Conservation (phyloP, 2,113 vertebrate genomes). For the Nothobranchius furzeri region DNA sequence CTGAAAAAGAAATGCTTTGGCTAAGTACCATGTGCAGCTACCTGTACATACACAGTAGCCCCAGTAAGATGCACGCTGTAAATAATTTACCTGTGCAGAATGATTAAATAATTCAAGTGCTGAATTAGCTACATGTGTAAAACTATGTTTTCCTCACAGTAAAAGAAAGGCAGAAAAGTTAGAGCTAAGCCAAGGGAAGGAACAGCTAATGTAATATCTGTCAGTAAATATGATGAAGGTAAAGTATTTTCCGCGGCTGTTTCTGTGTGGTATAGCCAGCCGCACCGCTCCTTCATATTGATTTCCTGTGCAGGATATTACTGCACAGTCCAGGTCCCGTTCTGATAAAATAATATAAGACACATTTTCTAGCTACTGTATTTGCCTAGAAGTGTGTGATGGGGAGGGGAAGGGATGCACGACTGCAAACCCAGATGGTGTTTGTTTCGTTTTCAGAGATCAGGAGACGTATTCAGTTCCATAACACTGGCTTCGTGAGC, state of each 20-base stretch:
- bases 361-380: slow-evolving; percentile 35
- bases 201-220: neutral
- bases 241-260: slow-evolving; percentile 17
- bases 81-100: slow-evolving; percentile 72
- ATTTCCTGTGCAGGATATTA: slow-evolving; percentile 71
- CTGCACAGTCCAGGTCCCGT: slow-evolving; percentile 6
- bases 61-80: slow-evolving; percentile 35
- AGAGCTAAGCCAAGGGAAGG: neutral
- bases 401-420: neutral
- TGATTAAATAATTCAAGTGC: slow-evolving; percentile 69
- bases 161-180: neutral
- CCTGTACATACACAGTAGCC: neutral
- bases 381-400: slow-evolving; percentile 14
- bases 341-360: slow-evolving; percentile 49
- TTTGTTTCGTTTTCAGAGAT: slow-evolving; percentile 31
- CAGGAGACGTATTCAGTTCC: slow-evolving; percentile 11
- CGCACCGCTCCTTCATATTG: slow-evolving; percentile 34
- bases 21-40: slow-evolving; percentile 7
- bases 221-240: slow-evolving; percentile 21
- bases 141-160: slow-evolving; percentile 24
- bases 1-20: slow-evolving; percentile 9
- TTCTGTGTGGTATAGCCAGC: slow-evolving; percentile 6
- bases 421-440: slow-evolving; percentile 34
- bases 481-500: neutral
- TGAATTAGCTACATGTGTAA: slow-evolving; percentile 49